A percentile compares a stretch with the other conserved stretches of the same genome.
phyloP scores from a whole-genome alignment of 1,140 invertebrate genomes.

The Halyomorpha halys region DNA sequence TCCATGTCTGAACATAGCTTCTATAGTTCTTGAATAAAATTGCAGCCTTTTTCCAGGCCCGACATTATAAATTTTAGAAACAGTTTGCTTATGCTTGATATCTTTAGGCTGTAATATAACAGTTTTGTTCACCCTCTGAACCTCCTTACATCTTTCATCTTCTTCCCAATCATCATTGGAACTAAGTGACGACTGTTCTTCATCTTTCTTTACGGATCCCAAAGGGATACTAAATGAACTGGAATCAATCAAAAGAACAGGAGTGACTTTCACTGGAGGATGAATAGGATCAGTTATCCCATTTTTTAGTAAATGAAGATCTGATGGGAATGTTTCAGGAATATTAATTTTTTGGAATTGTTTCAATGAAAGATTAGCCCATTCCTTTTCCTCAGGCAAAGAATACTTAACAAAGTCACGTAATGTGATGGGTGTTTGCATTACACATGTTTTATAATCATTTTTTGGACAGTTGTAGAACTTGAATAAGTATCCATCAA shows the following conservation, averaged over 20 bases:
- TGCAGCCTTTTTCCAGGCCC: neutral
- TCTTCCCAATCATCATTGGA: no score
- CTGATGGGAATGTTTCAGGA: neutral
- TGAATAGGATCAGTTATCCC: neutral
- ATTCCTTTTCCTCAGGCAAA: neutral
- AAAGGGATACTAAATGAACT: neutral
- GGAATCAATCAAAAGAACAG: neutral
- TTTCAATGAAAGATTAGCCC: neutral
- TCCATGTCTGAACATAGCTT: slow-evolving; percentile 2
- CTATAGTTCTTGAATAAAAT: neutral
- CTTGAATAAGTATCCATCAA: neutral
- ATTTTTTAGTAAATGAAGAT: neutral
- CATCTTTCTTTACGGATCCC: no score
- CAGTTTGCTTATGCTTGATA: no score
- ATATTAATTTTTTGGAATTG: neutral
- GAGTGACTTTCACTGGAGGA: neutral
- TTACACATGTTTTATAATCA: neutral
- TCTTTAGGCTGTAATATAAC: no score
- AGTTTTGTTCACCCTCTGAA: no score
- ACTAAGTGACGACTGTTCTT: no score
- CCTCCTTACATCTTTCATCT: no score
- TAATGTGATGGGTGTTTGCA: slow-evolving; percentile 6
- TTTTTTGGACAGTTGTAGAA: slow-evolving; percentile 8
- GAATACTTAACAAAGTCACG: slow-evolving; percentile 4
- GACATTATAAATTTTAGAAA: neutral